Evolutionary conservation across 2,797 vertebrate genomes (phyloP), one percentile per base, ranked within the genome.

Genomic region (Neostethus bicornis): DNA sequence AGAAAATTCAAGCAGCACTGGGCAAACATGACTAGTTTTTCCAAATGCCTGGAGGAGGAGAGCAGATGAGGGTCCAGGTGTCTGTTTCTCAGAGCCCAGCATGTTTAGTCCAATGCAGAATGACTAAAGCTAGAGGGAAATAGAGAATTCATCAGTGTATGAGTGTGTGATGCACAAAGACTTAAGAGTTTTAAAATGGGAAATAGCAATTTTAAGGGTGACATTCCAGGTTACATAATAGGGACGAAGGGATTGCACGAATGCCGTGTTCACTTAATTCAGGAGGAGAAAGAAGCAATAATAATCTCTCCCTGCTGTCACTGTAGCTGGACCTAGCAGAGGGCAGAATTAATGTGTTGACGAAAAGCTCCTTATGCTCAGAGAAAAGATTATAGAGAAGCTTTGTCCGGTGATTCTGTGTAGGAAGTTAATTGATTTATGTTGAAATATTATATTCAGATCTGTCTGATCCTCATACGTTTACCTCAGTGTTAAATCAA

Each of bases 331-430:
- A 77, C 78, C 64, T 71, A 80, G 66, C 78, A 76, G 82, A 89
- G 80, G 74, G 76, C 80, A 88, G 79, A 89, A 85, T 88, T 86
- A 85, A 83, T 77, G 76, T 87, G 85, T 85, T 87, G 86, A 91
- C 65, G 70, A 79, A 92, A 91, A 91, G 87, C 91, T 86, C 80
- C 89, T 92, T 91, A 90, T 71, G 80, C 83, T 89, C 42, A 17
- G 55, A 83, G 84, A 88, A 84, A 75, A 88, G 91, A 90, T 91
- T 90, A 91, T 67, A 60, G 75, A 80, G 79, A 59, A 70, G 85
- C 86, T 88, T 87, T 86, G 91, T 82, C 80, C 79, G 74, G 77
- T 78, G 90, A 87, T 87, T 85, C 64, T 78, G 63, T 34, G 69
- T 56, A 55, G 77, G 60, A 81, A 85, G 68, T 87, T 87, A 91